Evolutionary conservation across 2,797 vertebrate species (phyloP).

Genomic region (Thripadectes ignobilis): DNA sequence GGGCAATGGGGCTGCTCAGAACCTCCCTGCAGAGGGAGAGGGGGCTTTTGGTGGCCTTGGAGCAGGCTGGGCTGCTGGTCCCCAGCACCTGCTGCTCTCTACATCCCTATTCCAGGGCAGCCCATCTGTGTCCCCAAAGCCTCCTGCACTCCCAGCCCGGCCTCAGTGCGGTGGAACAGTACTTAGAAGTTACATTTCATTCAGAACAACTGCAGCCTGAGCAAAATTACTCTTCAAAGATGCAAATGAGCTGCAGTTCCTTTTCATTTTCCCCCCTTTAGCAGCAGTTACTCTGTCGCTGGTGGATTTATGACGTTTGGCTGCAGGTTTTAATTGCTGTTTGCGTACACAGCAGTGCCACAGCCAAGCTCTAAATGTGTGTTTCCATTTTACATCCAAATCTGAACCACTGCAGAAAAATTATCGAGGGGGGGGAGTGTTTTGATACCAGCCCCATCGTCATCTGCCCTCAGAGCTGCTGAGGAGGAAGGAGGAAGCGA

Average conservation of each 20-base stretch:
- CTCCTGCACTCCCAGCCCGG: neutral
- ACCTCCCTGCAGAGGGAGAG: too few relatives aligned
- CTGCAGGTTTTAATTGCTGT: constrained; percentile 52
- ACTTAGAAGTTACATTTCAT: neutral
- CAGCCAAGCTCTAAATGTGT: neutral
- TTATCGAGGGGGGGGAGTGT: neutral
- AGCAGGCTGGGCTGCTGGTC: neutral
- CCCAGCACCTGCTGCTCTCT: fast-evolving
- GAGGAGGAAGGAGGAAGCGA: neutral
- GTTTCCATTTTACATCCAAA: neutral
- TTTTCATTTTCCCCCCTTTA: neutral
- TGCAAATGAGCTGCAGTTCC: constrained; percentile 35
- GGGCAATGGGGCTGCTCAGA: neutral
- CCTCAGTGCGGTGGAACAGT: neutral
- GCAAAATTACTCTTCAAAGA: constrained; percentile 28
- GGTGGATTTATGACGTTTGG: constrained; percentile 29
- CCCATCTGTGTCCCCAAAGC: neutral
- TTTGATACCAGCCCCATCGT: neutral
- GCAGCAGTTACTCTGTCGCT: neutral
- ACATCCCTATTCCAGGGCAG: neutral
- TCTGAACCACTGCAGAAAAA: neutral
- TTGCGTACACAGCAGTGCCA: neutral
- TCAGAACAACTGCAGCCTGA: neutral
- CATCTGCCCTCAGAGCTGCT: neutral
- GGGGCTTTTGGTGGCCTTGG: fast-evolving